Conservation (phyloP, 2,888 invertebrate genomes). For the Eupithecia subfuscata region DNA sequence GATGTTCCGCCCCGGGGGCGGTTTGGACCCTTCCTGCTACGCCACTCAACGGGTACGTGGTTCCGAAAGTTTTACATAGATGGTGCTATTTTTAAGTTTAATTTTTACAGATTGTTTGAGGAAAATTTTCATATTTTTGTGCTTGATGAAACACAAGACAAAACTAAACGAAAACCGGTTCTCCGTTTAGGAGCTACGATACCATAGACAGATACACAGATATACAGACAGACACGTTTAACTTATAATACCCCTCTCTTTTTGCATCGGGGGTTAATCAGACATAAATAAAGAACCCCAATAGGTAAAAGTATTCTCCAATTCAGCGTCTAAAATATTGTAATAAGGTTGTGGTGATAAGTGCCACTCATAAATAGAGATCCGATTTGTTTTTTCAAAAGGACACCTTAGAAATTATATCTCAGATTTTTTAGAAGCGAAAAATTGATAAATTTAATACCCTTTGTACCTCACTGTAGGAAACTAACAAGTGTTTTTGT, state of each 20-base stretch:
- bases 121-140: too few relatives aligned
- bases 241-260: too few relatives aligned
- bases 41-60: slow-evolving; percentile 85
- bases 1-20: slow-evolving; percentile 87
- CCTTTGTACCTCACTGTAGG: neutral
- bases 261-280: too few relatives aligned
- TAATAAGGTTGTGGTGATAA: neutral
- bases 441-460: neutral
- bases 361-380: neutral
- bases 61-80: slow-evolving; percentile 54
- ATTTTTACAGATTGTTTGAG: too few relatives aligned
- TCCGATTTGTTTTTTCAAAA: neutral
- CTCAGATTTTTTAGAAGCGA: neutral
- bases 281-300: too few relatives aligned
- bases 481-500: neutral
- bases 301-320: too few relatives aligned
- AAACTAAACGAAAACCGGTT: too few relatives aligned
- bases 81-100: slow-evolving; percentile 56
- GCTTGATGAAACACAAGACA: too few relatives aligned
- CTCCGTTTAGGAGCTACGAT: too few relatives aligned
- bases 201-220: too few relatives aligned
- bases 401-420: neutral
- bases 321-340: too few relatives aligned
- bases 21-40: slow-evolving; percentile 86
- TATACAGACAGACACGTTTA: too few relatives aligned